Conservation (phyloP, 2,113 vertebrate species). For the Accipiter virgatus region DNA sequence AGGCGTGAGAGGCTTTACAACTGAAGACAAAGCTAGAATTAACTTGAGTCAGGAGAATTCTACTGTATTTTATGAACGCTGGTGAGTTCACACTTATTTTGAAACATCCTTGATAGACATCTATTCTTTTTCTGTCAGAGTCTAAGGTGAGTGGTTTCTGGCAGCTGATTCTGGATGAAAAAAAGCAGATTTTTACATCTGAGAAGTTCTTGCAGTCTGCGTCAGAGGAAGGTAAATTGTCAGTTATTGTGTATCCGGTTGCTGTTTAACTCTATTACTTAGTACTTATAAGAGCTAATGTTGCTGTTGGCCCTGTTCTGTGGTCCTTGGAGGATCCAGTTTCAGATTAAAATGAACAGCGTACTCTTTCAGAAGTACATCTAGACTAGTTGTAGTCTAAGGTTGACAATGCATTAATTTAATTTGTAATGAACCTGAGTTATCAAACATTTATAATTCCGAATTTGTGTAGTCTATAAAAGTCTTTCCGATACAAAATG, state of each 20-base stretch:
- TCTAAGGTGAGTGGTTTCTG: slow-evolving; percentile 87
- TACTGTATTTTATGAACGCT: neutral
- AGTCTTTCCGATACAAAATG: neutral
- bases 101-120: neutral
- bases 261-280: neutral
- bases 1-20: neutral
- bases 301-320: neutral
- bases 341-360: neutral
- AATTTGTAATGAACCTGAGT: neutral
- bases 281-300: neutral
- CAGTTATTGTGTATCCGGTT: neutral
- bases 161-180: slow-evolving; percentile 93
- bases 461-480: neutral
- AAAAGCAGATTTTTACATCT: slow-evolving; percentile 91
- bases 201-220: slow-evolving; percentile 93
- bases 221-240: slow-evolving; percentile 87
- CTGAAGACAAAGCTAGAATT: neutral
- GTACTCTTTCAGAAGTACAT: neutral
- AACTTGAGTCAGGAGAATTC: neutral
- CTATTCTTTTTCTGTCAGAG: slow-evolving; percentile 75
- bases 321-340: neutral
- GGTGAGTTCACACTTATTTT: neutral
- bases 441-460: neutral
- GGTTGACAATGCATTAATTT: neutral
- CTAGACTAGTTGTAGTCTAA: neutral